Base-by-base conservation (phyloP, 2,888 invertebrate genomes). In the Caenorhabditis sp. region DNA sequence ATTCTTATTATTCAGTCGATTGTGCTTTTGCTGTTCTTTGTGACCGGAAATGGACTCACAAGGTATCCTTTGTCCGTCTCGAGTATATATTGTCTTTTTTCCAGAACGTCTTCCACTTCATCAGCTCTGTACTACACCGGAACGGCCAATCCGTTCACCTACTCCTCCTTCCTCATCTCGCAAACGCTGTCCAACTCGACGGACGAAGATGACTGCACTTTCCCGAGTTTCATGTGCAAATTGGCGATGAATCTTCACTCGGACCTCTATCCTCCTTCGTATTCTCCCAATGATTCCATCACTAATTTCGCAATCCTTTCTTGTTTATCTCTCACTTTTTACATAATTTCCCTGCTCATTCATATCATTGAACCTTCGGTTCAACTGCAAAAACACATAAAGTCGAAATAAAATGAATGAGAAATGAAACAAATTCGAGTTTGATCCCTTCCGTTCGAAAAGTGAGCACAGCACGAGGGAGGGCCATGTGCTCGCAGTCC, bases 371-470 rank as follows among this genome's bases (percentile, higher is more conserved):
- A 75, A 37, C 75, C 75, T 7, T 58, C 68, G 5, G 45, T 62
- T 2, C 68, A 68, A 48, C 61, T 75, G 15, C 61, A 68, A 39
- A 68, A 68, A 52, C 75, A 75, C 11, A 68, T 75, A 55, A 74
- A 56, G 27, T 17, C 46, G 7, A 43, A 43, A 52, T 43, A 52
- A 52, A 26, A 35, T 35, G 35, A 2, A 9, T 35, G 35, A 13
- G 11, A 13, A 13, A 9, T 15, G n/a, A 50, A 15, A 17, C 9
- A 4, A 15, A 27, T 35, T 30, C 17, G 35, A 45, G 27, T 48
- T 66, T 66, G 48, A 37, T 66, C 56, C 24, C 26, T 45, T 37
- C 37, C 24, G 13, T 26, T 17, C 50, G 27, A 53, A 52, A 52
- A 53, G 15, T 26, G 59, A 35, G 39, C 20, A 48, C 35, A n/a